Base-by-base conservation (phyloP, 2,113 vertebrate species). In the Syngnathus floridae region DNA sequence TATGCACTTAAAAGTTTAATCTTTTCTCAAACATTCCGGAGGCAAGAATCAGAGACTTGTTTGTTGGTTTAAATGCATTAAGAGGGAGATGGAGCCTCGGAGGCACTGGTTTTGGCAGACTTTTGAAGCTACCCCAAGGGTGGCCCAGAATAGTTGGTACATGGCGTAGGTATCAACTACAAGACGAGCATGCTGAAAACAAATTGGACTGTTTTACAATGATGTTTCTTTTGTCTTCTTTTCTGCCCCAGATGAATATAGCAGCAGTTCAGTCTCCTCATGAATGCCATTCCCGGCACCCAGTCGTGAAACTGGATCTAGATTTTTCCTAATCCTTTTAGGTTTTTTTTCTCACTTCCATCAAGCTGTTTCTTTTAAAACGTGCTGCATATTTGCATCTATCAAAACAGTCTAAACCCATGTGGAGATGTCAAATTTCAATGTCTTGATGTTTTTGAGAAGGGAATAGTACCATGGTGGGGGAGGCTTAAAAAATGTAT, bases 61-160 rank as follows among this genome's bases (percentile, higher is more conserved):
- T 88, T 88, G 80, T 88, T 84, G 82, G 80, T 87, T 88, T 80
- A 87, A 72, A 87, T 85, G 82, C 81, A 38, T 88, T 83, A 84
- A 80, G 77, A 79, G 69, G 68, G 70, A 79, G 68, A 74, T 70
- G 66, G 74, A 77, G 86, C 82, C 84, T 79, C 1, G 65, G 70
- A 84, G 82, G 80, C 81, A 76, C 26, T 36, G 41, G 12, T 74
- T 72, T 70, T 61, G 67, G 67, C 68, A 67, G 52, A 74, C 74
- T 76, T 81, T 66, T 68, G 66, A 82, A 78, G 78, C 57, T 26
- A 19, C 74, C 82, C 76, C 41, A 61, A 70, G 78, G 83, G 80
- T 17, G 36, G 70, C 75, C 81, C 70, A 40, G 76, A 84, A 84
- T 68, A 75, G 55, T 59, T 70, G 55, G 49, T 56, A 63, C 74